Percentiles rank a stretch among this genome's conserved stretches.
Evolutionary conservation across 1,140 invertebrate species (phyloP).

Genomic region (Araneus ventricosus): DNA sequence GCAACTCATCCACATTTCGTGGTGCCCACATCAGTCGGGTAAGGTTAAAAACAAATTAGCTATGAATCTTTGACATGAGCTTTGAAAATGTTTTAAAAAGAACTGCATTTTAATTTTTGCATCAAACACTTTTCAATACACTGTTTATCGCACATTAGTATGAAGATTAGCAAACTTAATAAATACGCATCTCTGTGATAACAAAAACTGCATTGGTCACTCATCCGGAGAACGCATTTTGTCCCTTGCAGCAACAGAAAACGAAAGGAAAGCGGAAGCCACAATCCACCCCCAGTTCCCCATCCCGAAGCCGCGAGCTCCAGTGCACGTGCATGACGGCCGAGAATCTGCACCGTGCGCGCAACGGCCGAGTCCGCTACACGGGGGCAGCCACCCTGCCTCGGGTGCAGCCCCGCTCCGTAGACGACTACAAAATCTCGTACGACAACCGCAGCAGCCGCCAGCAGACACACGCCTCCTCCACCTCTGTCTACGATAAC

Average conservation of each 20-base stretch:
- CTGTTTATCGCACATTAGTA: too few species aligned
- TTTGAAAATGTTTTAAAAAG: too few species aligned
- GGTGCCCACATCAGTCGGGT: too few species aligned
- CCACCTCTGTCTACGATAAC: conserved; percentile 94
- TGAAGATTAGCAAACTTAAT: too few species aligned
- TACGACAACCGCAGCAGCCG: conserved; percentile 50
- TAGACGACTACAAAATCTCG: conserved; percentile 76
- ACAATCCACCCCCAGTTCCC: conserved; percentile 95
- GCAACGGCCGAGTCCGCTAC: conserved; percentile 83
- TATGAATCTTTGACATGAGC: too few species aligned
- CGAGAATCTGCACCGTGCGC: conserved; percentile 88
- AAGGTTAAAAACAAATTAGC: too few species aligned
- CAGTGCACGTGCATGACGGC: conserved; percentile 97
- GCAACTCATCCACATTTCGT: too few species aligned
- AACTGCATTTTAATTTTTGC: too few species aligned
- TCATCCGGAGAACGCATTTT: background rate
- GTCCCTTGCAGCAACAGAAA: conserved; percentile 76
- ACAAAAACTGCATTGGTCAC: too few species aligned
- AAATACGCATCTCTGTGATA: too few species aligned
- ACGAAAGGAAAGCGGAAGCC: conserved; percentile 88
- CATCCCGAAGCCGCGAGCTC: conserved; percentile 91
- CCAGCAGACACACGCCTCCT: conserved; percentile 83
- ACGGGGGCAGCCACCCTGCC: conserved; percentile 79
- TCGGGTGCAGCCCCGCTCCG: conserved; percentile 75
- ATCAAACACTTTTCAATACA: too few species aligned